Evolutionary conservation across 1,140 invertebrate species (phyloP).

Genomic region (Scylla paramamosain): DNA sequence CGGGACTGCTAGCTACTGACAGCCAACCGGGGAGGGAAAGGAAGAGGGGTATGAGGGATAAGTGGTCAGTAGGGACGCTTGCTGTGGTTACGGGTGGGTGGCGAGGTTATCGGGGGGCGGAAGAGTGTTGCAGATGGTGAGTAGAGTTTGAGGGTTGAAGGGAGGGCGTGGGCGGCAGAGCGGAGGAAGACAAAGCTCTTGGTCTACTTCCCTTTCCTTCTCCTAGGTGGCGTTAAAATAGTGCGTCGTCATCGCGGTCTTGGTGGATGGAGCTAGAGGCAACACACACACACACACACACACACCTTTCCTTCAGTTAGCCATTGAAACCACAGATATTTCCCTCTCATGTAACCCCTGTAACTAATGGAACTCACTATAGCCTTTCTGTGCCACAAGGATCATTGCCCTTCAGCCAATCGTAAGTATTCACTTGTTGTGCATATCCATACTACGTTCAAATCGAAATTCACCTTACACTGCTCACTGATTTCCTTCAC

Average conservation of each 20-base stretch:
- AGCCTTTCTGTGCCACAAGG: not conserved
- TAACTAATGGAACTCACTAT: not conserved
- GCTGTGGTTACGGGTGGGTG: not conserved
- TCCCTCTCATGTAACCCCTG: not conserved
- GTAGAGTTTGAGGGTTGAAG: not conserved
- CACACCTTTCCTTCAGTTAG: not conserved
- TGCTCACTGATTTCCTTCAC: not conserved
- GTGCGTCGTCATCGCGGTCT: not conserved
- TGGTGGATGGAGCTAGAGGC: not conserved
- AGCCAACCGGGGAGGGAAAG: not conserved
- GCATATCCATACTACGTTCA: not conserved
- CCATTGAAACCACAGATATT: not conserved
- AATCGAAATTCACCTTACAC: not conserved
- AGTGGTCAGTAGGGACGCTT: not conserved
- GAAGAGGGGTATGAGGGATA: not conserved
- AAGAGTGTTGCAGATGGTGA: not conserved
- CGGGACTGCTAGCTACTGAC: not conserved
- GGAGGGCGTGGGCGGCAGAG: not conserved
- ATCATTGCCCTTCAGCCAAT: not conserved
- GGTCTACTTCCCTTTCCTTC: not conserved
- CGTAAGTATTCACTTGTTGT: not conserved
- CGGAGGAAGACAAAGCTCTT: conserved; percentile 28
- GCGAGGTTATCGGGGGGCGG: not conserved
- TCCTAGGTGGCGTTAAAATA: conserved; percentile 33
- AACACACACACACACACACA: not conserved